Evolutionary conservation across 2,113 vertebrate species (phyloP).

Genomic region (Erpornis zantholeuca): DNA sequence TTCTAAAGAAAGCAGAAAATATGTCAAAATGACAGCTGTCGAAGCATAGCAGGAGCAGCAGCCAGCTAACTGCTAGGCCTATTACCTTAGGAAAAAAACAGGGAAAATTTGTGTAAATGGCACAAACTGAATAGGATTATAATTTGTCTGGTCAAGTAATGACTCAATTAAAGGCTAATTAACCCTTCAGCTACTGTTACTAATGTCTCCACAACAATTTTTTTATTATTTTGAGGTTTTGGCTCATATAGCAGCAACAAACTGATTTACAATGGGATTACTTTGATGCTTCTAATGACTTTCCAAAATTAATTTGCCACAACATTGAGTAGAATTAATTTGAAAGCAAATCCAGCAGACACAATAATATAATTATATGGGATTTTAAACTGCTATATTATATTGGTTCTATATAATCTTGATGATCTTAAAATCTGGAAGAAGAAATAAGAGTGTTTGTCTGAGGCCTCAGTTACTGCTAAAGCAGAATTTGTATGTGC

Average conservation of each 20-base stretch:
- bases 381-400: constrained; percentile 29
- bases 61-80: constrained; percentile 69
- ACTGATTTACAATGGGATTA: background rate
- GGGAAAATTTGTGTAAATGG: constrained; percentile 67
- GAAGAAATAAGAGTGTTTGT: background rate
- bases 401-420: background rate
- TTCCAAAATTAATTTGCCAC: constrained; percentile 50
- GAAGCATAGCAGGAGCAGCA: constrained; percentile 65
- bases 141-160: constrained; percentile 66
- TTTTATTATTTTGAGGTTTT: background rate
- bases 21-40: constrained; percentile 81
- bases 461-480: background rate
- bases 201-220: background rate
- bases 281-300: background rate
- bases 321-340: constrained; percentile 36
- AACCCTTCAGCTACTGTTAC: constrained; percentile 51
- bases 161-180: constrained; percentile 52
- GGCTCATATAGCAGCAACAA: background rate
- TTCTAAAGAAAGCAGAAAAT: constrained; percentile 80
- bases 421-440: constrained; percentile 14
- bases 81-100: constrained; percentile 71
- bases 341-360: constrained; percentile 22
- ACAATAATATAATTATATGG: background rate
- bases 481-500: background rate
- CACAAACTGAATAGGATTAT: constrained; percentile 46